phyloP scores from a whole-genome alignment of 2,888 invertebrate species.

The Lasius fuliginosus region DNA sequence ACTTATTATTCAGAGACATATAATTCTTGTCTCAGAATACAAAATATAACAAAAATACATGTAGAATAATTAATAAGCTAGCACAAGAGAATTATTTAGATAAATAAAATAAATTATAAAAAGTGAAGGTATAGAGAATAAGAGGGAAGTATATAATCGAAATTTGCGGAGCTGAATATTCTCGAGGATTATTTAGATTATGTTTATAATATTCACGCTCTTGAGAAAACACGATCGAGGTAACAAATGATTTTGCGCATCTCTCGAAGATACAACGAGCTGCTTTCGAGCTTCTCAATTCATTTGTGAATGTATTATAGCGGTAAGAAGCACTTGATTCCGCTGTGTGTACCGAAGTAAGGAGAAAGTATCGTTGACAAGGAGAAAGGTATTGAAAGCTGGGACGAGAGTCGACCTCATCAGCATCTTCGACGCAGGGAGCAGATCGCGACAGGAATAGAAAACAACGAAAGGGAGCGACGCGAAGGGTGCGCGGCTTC shows the following conservation, averaged over 20 bases:
- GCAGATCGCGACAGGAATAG: slow-evolving; percentile 43
- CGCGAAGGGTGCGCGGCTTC: slow-evolving; percentile 23
- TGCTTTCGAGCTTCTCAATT: slow-evolving; percentile 61
- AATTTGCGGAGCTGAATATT: neutral
- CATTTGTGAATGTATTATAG: slow-evolving; percentile 64
- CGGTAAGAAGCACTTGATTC: slow-evolving; percentile 50
- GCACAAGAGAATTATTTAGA: neutral
- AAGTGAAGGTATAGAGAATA: neutral
- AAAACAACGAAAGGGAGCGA: slow-evolving; percentile 43
- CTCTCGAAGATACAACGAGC: neutral
- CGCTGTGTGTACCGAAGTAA: slow-evolving; percentile 44
- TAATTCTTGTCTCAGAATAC: neutral
- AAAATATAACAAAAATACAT: neutral
- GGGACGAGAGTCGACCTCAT: slow-evolving; percentile 27
- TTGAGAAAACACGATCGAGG: neutral
- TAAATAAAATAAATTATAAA: neutral
- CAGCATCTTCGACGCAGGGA: slow-evolving; percentile 47
- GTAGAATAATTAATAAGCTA: neutral
- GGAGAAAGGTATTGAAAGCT: slow-evolving; percentile 30
- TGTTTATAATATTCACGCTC: slow-evolving; percentile 5
- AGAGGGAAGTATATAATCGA: neutral
- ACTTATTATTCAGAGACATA: slow-evolving; percentile 39
- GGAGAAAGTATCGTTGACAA: too few relatives aligned
- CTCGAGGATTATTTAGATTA: slow-evolving; percentile 7
- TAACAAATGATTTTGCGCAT: neutral